Percentiles rank a stretch among this genome's conserved stretches.
Evolutionary conservation across 2,888 invertebrate species (phyloP).

Genomic region (Meta bourneti): DNA sequence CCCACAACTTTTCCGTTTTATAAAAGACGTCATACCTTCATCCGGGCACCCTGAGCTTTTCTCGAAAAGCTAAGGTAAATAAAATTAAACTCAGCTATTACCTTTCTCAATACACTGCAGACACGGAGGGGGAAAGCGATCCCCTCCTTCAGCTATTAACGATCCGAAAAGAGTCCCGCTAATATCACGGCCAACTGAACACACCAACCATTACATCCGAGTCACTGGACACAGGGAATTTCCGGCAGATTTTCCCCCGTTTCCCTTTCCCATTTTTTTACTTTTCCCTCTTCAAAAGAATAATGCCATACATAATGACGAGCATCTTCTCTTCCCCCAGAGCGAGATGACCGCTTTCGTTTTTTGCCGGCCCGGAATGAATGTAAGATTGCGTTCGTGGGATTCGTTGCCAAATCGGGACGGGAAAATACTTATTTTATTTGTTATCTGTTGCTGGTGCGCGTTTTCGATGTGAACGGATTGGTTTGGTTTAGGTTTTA

Average conservation of each 20-base stretch:
- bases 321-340: neutral
- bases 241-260: constrained; percentile 35
- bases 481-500: too few species aligned
- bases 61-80: neutral
- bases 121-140: neutral
- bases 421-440: too few species aligned
- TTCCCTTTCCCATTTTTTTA: neutral
- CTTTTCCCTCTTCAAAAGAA: constrained; percentile 2
- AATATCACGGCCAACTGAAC: constrained; percentile 67
- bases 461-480: too few species aligned
- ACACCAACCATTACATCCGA: constrained; percentile 51
- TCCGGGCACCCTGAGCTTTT: too few species aligned
- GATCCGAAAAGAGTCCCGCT: constrained; percentile 22
- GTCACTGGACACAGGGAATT: constrained; percentile 57
- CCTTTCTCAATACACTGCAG: neutral
- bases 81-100: neutral
- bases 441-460: too few species aligned
- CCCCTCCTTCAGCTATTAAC: constrained; percentile 29
- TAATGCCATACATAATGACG: constrained; percentile 28
- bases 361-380: too few species aligned
- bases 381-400: too few species aligned
- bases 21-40: too few species aligned
- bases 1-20: too few species aligned
- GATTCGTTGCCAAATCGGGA: too few species aligned
- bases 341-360: neutral